phyloP scores from a whole-genome alignment of 2,888 invertebrate species.

The Quadroppia sp. region DNA sequence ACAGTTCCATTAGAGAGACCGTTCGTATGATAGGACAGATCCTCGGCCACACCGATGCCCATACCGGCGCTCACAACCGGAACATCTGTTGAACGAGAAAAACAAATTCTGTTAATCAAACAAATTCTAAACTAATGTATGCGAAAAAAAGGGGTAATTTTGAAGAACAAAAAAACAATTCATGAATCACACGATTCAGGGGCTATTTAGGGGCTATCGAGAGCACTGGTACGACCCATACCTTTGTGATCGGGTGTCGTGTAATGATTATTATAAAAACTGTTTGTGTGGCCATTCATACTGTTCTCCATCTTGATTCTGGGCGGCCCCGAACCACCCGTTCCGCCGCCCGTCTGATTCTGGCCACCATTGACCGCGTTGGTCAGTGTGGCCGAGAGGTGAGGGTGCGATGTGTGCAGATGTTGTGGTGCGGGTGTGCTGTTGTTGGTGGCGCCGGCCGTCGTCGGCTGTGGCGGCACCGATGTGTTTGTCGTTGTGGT shows the following conservation, averaged over 20 bases:
- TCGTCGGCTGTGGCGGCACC: not conserved
- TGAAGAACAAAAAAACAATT: too few relatives aligned
- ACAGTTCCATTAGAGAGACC: slow-evolving; percentile 30
- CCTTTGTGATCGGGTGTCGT: slow-evolving; percentile 42
- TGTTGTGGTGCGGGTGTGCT: slow-evolving; percentile 40
- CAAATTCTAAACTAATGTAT: too few relatives aligned
- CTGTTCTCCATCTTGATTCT: not conserved
- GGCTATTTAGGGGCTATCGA: too few relatives aligned
- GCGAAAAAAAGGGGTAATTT: too few relatives aligned
- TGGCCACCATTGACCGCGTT: slow-evolving; percentile 37
- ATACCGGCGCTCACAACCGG: slow-evolving; percentile 33
- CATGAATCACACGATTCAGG: too few relatives aligned
- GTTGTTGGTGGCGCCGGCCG: not conserved
- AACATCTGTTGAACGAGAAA: slow-evolving; percentile 17
- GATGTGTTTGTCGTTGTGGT: slow-evolving; percentile 10
- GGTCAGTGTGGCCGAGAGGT: slow-evolving; percentile 39
- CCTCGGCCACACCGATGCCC: slow-evolving; percentile 39
- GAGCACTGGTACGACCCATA: not conserved
- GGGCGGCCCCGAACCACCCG: not conserved
- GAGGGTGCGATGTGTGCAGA: slow-evolving; percentile 39
- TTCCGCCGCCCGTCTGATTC: not conserved
- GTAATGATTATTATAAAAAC: slow-evolving; percentile 39
- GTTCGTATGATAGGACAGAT: slow-evolving; percentile 42
- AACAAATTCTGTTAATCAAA: too few relatives aligned
- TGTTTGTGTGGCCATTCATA: not conserved